phyloP scores from a whole-genome alignment of 2,888 invertebrate species.

The Xylota segnis region DNA sequence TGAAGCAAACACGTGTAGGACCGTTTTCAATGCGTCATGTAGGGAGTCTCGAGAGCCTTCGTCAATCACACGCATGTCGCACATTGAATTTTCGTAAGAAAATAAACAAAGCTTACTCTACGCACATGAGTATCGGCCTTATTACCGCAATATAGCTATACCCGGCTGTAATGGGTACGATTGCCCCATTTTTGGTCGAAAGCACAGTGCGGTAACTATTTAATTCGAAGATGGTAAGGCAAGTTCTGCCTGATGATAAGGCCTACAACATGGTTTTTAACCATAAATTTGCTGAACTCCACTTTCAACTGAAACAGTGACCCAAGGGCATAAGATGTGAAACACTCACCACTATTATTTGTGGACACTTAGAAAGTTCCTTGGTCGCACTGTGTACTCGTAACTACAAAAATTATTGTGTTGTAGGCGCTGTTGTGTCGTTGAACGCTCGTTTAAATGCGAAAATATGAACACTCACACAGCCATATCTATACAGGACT shows the following conservation, averaged over 20 bases:
- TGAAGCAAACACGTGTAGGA: no score
- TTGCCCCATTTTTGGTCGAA: not conserved
- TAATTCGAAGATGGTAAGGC: not conserved
- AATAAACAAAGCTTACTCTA: not conserved
- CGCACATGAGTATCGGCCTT: not conserved
- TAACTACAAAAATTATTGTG: slow-evolving; percentile 37
- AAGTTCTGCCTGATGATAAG: no score
- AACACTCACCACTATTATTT: not conserved
- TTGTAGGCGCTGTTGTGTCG: slow-evolving; percentile 43
- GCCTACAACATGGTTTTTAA: no score
- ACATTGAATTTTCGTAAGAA: not conserved
- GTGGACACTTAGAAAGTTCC: not conserved
- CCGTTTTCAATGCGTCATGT: no score
- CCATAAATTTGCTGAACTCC: no score
- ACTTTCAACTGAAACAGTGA: no score
- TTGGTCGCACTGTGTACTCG: slow-evolving; percentile 19
- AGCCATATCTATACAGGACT: slow-evolving; percentile 1
- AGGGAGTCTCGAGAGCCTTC: not conserved
- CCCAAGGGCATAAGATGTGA: no score
- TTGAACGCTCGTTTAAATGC: slow-evolving; percentile 53
- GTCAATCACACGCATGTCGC: not conserved
- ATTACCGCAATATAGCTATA: not conserved
- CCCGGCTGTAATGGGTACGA: not conserved
- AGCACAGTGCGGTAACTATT: not conserved
- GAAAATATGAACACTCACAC: slow-evolving; percentile 30